These are phyloP conservation scores for Cathartes aura DNA, from an alignment of 2,113 vertebrate genomes.

Conservation along the genomic window DNA sequence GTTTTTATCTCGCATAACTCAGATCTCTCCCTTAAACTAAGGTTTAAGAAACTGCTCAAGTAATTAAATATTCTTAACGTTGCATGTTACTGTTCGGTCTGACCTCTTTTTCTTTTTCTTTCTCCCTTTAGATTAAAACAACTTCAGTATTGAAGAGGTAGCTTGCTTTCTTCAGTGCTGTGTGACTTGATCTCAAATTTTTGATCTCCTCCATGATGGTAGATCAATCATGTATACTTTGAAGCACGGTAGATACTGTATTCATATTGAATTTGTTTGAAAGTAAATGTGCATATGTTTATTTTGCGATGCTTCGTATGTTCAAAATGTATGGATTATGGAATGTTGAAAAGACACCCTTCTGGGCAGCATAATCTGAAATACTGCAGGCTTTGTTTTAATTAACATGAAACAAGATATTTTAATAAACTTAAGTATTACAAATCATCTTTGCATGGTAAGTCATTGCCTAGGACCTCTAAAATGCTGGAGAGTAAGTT, in stretches of 20 bases:
- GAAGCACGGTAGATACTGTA: slow-evolving; percentile 62
- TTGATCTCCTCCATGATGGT: slow-evolving; percentile 62
- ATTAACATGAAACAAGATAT: slow-evolving; percentile 36
- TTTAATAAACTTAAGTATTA: slow-evolving; percentile 49
- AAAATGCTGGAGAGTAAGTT: not conserved
- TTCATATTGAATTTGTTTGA: slow-evolving; percentile 77
- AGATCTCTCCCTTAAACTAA: not conserved
- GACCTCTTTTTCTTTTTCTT: not conserved
- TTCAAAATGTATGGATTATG: not conserved
- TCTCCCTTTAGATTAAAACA: slow-evolving; percentile 71
- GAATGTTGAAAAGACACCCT: not conserved
- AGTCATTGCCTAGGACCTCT: not conserved
- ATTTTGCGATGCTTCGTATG: slow-evolving; percentile 39
- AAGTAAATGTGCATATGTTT: slow-evolving; percentile 53
- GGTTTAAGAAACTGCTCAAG: not conserved
- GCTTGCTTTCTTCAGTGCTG: not conserved
- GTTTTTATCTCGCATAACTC: not conserved
- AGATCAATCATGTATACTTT: not conserved
- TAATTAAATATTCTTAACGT: not conserved
- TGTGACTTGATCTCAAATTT: not conserved
- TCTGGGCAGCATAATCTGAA: slow-evolving; percentile 3
- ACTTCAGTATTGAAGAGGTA: slow-evolving; percentile 64
- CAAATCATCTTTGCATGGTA: not conserved
- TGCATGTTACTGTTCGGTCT: not conserved
- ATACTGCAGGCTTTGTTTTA: slow-evolving; percentile 39